A percentile compares a stretch with the other conserved stretches of the same genome.
Evolutionary conservation across 1,140 invertebrate genomes (phyloP).

Genomic region (Pogonomyrmex californicus): DNA sequence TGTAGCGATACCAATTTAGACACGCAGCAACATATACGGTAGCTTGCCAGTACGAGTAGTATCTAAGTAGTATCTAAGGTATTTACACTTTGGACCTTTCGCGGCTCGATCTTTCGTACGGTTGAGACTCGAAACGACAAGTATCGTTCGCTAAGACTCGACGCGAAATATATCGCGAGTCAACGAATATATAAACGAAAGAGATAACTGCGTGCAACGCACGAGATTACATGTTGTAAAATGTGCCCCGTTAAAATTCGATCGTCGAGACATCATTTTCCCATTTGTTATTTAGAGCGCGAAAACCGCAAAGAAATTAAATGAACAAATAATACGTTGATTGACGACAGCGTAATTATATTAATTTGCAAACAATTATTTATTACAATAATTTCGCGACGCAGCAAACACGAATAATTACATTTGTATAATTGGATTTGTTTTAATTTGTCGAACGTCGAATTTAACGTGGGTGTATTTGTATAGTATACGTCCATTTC

Average conservation of each 20-base stretch:
- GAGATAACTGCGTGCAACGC: neutral
- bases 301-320: conserved; percentile 17
- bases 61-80: conserved; percentile 65
- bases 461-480: conserved; percentile 30
- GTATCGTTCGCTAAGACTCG: neutral
- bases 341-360: neutral
- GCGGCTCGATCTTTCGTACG: conserved; percentile 18
- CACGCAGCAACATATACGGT: conserved; percentile 60
- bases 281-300: neutral
- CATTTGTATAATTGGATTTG: neutral
- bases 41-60: conserved; percentile 78
- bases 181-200: neutral
- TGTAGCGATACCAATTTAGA: conserved; percentile 50
- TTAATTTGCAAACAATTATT: conserved; percentile 10
- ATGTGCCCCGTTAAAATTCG: neutral
- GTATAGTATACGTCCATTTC: neutral
- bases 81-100: neutral
- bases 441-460: conserved; percentile 27
- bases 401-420: conserved; percentile 10
- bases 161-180: neutral
- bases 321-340: neutral
- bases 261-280: neutral
- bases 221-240: conserved; percentile 12
- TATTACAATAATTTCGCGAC: neutral
- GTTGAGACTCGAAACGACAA: neutral